Evolutionary conservation across 1,140 invertebrate species (phyloP).

Genomic region (Dryas iulia): DNA sequence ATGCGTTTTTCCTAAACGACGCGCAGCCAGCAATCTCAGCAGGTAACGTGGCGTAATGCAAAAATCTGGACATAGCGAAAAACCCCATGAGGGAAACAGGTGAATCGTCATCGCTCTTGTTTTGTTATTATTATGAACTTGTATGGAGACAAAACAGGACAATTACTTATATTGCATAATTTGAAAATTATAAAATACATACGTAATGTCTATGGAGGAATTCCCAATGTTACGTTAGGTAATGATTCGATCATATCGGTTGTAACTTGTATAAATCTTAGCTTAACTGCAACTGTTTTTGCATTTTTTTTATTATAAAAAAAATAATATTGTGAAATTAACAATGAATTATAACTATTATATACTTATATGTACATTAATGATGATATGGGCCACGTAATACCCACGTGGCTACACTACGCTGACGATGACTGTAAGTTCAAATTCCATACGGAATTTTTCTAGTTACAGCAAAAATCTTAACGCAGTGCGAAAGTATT

Average conservation of each 20-base stretch:
- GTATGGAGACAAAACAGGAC: constrained; percentile 12
- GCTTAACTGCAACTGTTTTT: too few species aligned
- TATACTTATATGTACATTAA: too few species aligned
- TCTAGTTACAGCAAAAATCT: too few species aligned
- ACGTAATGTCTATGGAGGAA: neutral
- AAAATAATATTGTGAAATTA: too few species aligned
- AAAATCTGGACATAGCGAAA: neutral
- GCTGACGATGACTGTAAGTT: neutral
- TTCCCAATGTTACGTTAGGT: neutral
- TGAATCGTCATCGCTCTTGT: neutral
- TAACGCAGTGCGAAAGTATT: too few species aligned
- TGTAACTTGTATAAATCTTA: neutral
- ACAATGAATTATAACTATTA: too few species aligned
- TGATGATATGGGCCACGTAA: neutral
- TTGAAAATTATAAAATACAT: constrained; percentile 6
- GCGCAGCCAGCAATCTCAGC: neutral
- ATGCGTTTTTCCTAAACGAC: neutral
- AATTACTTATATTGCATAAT: constrained; percentile 10
- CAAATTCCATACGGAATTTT: neutral
- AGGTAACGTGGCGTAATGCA: constrained; percentile 4
- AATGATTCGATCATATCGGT: neutral
- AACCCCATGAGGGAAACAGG: constrained; percentile 16
- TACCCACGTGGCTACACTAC: neutral
- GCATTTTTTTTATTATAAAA: too few species aligned
- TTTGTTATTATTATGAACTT: constrained; percentile 9